Evolutionary conservation across 1,140 invertebrate species (phyloP), one percentile per base, ranked within the genome.

Genomic region (Aphaenogaster floridana): DNA sequence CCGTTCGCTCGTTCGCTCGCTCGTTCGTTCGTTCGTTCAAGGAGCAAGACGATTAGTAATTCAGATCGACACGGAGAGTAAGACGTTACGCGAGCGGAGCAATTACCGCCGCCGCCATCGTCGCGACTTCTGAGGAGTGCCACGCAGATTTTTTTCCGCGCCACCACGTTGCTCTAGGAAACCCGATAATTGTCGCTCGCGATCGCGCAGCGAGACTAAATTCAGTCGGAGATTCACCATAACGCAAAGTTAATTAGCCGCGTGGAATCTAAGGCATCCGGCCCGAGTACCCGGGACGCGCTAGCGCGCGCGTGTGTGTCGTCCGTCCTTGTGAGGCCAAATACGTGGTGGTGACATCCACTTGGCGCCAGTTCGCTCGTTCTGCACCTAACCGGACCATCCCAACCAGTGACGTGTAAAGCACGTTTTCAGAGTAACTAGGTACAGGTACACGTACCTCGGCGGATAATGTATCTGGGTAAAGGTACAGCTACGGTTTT

Each of bases 211-310:
- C 11, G 17, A 48, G 69, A 83, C 93, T 92, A 93, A 93, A 93
- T 93, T 93, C 93, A 92, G 91, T 89, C 13, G 54, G 74, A 69
- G 91, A 93, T 91, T 95, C 93, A 92, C 93, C 93, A 94, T 94
- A 94, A 93, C 92, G 91, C 91, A 89, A 88, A 92, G 93, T 94
- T 95, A 94, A 95, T 95, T 95, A 95, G 93, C 89, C 88, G 91
- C 88, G 89, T 87, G 94, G 94, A 94, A 95, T 95, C 90, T 92
- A 93, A 92, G 91, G 94, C 86, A 94, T 90, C 64, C 64, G 61
- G 64, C 79, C 11, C 48, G 76, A 48, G 66, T 74, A 69, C 64
- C 42, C 28, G 66, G 68, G 68, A 81, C 36, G 59, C 39, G 57
- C 6, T 9, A 13, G 50, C 13, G 57, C 42, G 78, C 34, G 48